Percentiles rank a stretch among this genome's conserved stretches.
phyloP scores from a whole-genome alignment of 2,113 vertebrate species.

The Scopus umbretta region DNA sequence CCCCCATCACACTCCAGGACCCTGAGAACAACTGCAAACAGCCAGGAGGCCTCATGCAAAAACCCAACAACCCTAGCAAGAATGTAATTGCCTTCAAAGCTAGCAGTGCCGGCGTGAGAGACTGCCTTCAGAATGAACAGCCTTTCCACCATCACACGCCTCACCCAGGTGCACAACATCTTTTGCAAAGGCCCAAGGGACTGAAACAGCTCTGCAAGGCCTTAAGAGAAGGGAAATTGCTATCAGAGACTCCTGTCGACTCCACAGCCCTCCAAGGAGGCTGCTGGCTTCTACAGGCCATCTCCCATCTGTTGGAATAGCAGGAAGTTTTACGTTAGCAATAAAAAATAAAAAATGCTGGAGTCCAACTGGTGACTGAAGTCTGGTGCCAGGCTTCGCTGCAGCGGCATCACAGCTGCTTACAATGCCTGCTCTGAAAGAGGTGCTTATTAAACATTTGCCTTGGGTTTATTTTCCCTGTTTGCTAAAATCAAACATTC shows the following conservation, averaged over 20 bases:
- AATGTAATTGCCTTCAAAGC: slow-evolving; percentile 15
- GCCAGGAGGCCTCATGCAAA: not conserved
- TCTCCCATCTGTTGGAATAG: slow-evolving; percentile 63
- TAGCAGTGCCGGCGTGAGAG: not conserved
- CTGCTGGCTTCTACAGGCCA: slow-evolving; percentile 39
- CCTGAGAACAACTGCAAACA: not conserved
- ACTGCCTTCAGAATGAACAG: not conserved
- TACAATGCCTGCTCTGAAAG: slow-evolving; percentile 37
- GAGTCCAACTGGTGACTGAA: slow-evolving; percentile 62
- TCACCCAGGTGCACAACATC: slow-evolving; percentile 36
- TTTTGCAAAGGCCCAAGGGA: slow-evolving; percentile 42
- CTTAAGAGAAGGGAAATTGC: slow-evolving; percentile 48
- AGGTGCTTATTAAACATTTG: slow-evolving; percentile 56
- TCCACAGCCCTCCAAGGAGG: slow-evolving; percentile 55
- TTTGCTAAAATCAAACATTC: slow-evolving; percentile 10
- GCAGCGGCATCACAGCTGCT: slow-evolving; percentile 49
- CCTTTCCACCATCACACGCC: not conserved
- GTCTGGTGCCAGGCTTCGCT: slow-evolving; percentile 42
- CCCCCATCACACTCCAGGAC: not conserved
- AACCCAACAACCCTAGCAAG: not conserved
- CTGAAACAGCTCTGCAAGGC: slow-evolving; percentile 12
- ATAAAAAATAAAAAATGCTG: slow-evolving; percentile 61
- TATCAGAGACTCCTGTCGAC: slow-evolving; percentile 30
- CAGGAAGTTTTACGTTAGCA: slow-evolving; percentile 53
- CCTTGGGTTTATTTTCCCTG: slow-evolving; percentile 50